A percentile compares a stretch with the other conserved stretches of the same genome.
These are phyloP conservation scores for Tadarida brasiliensis DNA, from an alignment of 2,797 vertebrate species.

Conservation along the genomic window DNA sequence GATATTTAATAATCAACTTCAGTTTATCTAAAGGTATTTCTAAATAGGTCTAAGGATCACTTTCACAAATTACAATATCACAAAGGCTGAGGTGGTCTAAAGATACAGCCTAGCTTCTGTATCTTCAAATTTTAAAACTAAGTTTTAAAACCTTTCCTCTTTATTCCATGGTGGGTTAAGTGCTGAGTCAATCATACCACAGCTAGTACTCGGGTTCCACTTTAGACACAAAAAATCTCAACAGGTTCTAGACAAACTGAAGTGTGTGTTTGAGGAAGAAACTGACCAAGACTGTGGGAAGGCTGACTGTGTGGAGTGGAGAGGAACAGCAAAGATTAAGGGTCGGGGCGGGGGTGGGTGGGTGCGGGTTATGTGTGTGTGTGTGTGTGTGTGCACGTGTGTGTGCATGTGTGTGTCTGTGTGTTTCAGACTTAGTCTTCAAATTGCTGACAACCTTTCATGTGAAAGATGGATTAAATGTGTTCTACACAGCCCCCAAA, in stretches of 20 bases:
- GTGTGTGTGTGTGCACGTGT: neutral
- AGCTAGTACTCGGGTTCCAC: neutral
- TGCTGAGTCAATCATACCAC: neutral
- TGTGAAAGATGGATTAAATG: neutral
- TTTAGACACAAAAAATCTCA: slow-evolving; percentile 2
- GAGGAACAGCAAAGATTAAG: neutral
- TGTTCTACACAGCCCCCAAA: neutral
- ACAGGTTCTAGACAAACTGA: slow-evolving; percentile 32
- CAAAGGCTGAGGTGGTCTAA: neutral
- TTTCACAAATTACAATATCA: slow-evolving; percentile 49
- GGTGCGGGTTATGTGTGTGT: too few species aligned
- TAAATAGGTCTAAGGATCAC: slow-evolving; percentile 41
- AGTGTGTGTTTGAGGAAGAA: slow-evolving; percentile 14
- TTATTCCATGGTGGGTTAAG: neutral
- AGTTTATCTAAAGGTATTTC: slow-evolving; percentile 19
- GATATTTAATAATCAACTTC: slow-evolving; percentile 61
- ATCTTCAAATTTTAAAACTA: neutral
- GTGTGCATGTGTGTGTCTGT: neutral
- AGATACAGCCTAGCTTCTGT: neutral
- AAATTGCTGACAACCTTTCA: neutral
- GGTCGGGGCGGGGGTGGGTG: too few species aligned
- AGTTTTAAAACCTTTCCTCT: neutral
- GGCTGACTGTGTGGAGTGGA: neutral
- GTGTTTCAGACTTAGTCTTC: neutral
- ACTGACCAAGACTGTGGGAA: neutral